These are phyloP conservation scores for Linnaemya vulpina DNA, from an alignment of 2,888 invertebrate species.

Conservation along the genomic window DNA sequence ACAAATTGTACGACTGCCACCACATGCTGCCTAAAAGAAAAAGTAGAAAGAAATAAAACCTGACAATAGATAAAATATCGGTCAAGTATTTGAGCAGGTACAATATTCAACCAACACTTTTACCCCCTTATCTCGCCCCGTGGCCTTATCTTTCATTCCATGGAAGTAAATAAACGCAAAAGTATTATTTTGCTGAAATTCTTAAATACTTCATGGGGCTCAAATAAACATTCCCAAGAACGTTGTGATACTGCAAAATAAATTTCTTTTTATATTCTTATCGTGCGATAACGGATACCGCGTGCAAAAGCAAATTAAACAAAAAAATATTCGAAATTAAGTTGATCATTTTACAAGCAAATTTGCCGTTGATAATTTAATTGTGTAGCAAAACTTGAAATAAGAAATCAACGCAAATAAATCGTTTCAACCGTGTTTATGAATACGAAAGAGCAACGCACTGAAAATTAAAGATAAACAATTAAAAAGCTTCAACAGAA, in stretches of 20 bases:
- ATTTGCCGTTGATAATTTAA: conserved; percentile 3
- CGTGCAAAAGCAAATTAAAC: background rate
- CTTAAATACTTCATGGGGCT: conserved; percentile 19
- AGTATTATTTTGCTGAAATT: conserved; percentile 20
- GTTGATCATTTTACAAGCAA: conserved; percentile 36
- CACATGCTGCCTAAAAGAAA: background rate
- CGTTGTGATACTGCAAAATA: background rate
- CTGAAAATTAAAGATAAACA: conserved; percentile 27
- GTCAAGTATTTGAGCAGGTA: conserved; percentile 47
- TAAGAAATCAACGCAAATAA: conserved; percentile 20
- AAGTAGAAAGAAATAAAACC: no score
- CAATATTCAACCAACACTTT: background rate
- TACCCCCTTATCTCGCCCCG: background rate
- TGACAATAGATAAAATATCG: conserved; percentile 44
- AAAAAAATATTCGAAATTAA: conserved; percentile 29
- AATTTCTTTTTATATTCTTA: conserved; percentile 14
- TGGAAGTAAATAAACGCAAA: background rate
- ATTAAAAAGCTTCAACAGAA: conserved; percentile 1
- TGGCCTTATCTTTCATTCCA: background rate
- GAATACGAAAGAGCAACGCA: conserved; percentile 12
- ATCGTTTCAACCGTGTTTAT: conserved; percentile 11
- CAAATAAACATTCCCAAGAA: conserved; percentile 11
- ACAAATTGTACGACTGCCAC: conserved; percentile 10
- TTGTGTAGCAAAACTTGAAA: conserved; percentile 14
- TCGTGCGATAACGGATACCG: conserved; percentile 33